Percentiles rank a stretch among this genome's conserved stretches.
Evolutionary conservation across 1,140 invertebrate genomes (phyloP).

Genomic region (Drosophila novamexicana): DNA sequence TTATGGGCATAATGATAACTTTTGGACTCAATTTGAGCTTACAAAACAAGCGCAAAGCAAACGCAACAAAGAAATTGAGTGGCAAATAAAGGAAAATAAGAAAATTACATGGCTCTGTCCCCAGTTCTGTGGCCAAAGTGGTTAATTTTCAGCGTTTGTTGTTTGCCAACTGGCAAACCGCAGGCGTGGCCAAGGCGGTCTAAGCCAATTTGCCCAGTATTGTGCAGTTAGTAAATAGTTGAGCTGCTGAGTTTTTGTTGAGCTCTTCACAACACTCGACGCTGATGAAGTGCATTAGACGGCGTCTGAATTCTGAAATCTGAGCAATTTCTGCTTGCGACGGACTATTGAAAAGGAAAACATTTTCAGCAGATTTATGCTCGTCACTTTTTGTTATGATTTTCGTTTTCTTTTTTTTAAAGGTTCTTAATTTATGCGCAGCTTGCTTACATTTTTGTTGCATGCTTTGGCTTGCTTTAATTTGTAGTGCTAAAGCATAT

Average conservation of each 20-base stretch:
- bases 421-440: conserved; percentile 11
- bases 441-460: neutral
- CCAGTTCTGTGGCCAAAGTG: conserved; percentile 39
- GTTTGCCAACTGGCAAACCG: conserved; percentile 18
- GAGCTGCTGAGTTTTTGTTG: conserved; percentile 6
- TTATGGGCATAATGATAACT: conserved; percentile 22
- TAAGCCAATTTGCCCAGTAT: conserved; percentile 68
- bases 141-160: conserved; percentile 60
- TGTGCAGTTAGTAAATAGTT: conserved; percentile 77
- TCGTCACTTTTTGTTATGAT: neutral
- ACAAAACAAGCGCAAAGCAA: conserved; percentile 5
- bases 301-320: conserved; percentile 6
- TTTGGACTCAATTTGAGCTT: neutral
- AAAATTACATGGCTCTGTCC: conserved; percentile 37
- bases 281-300: conserved; percentile 50
- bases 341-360: neutral
- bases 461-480: neutral
- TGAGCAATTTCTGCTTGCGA: conserved; percentile 1
- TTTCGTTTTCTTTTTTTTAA: conserved; percentile 2
- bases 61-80: conserved; percentile 14
- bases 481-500: neutral
- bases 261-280: conserved; percentile 17
- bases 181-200: conserved; percentile 32
- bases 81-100: conserved; percentile 9
- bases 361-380: conserved; percentile 37